Base-by-base conservation (phyloP, 1,140 invertebrate genomes). In the Latrodectus geometricus region DNA sequence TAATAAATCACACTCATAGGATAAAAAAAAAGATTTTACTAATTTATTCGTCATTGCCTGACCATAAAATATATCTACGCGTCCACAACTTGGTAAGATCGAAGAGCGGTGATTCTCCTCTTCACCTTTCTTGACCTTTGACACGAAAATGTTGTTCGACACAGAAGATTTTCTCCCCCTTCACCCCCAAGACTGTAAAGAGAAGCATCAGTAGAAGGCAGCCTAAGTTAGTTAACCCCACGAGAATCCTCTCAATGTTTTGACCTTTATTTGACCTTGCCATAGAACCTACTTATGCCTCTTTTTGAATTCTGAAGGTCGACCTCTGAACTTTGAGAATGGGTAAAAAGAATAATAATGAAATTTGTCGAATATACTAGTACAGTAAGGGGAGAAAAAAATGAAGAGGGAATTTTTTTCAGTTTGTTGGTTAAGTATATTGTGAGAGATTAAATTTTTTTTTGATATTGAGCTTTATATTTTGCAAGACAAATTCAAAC, bases 241-340 rank as follows among this genome's bases (percentile, higher is more conserved):
- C 78, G 12, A 35, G 20, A 70, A 65, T 49, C 69, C 54, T 82
- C 80, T 81, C 78, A 81, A 81, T 81, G 70, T 69, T 14, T 75
- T 76, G 73, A 84, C 81, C 81, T 84, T 84, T 84, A 75, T 75
- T 75, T 84, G 73, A 84, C 81, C 81, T 84, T 73, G 69, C 69
- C 70, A 49, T 61, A 72, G 54, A 49, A 20, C 68, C 70, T 54
- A 72, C 35, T 73, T 82, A 73, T 65, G 80, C 80, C 80, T 82
- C 80, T 20, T 82, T 82, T 82, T 82, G 54, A 82, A 82, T 68
- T 82, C 49, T 70, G 54, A 20, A 73, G 50, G 17, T 23, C 35
- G 66, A 69, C 68, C 80, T 82, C 69, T 76, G 56, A 82, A 50
- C 72, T 75, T 11, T 20, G 9, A 49, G 49, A 66, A 17, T 21